Evolutionary conservation across 2,797 vertebrate species (phyloP).

Genomic region (Neopelma chrysocephalum): DNA sequence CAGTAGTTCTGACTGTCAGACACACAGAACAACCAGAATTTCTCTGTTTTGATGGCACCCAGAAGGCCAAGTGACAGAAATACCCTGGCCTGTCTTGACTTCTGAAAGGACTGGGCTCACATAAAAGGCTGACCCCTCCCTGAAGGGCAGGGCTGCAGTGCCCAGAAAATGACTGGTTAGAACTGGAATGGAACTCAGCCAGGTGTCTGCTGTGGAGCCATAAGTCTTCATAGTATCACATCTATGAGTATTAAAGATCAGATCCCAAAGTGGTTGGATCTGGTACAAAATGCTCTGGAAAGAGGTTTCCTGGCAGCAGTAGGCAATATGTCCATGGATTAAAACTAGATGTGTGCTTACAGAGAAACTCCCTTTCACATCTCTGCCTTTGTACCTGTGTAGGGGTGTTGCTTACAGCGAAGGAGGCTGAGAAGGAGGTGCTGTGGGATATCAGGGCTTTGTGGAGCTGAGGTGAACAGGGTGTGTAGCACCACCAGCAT

Average conservation of each 20-base stretch:
- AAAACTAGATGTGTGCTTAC: not conserved
- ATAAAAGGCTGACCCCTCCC: not conserved
- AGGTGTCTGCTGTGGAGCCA: not conserved
- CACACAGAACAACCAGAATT: not conserved
- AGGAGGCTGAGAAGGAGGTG: not conserved
- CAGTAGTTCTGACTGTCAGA: not conserved
- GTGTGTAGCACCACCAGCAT: not conserved
- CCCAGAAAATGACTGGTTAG: not conserved
- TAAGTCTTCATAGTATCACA: not conserved
- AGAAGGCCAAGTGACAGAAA: not conserved
- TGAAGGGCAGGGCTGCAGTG: not conserved
- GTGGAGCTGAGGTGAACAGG: not conserved
- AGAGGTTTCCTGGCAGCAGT: not conserved
- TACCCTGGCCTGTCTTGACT: not conserved
- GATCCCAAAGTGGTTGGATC: not conserved
- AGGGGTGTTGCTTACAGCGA: not conserved
- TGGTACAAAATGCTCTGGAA: not conserved
- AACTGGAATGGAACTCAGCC: not conserved
- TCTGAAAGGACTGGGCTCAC: not conserved
- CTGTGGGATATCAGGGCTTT: rapidly evolving
- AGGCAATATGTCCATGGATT: not conserved
- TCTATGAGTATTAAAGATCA: not conserved
- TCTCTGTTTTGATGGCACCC: not conserved
- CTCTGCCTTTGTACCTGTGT: not conserved
- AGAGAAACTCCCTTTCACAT: not conserved